A percentile compares a stretch with the other conserved stretches of the same genome.
Evolutionary conservation across 2,113 vertebrate species (phyloP).

Genomic region (Pseudonaja textilis): DNA sequence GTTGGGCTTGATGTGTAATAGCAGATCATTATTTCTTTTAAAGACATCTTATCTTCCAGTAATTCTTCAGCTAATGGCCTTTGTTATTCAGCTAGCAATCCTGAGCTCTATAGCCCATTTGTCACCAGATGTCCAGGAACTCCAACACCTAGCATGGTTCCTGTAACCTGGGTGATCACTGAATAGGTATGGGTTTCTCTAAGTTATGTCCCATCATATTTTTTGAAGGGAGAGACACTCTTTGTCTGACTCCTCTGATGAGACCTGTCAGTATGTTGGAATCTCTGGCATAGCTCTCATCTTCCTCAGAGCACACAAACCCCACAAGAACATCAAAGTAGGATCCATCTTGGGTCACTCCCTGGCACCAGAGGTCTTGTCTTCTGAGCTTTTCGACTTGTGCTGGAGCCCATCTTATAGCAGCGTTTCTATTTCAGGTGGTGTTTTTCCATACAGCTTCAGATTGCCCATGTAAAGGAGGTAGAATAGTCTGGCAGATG

Average conservation of each 20-base stretch:
- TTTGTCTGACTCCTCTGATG: not conserved
- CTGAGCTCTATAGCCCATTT: not conserved
- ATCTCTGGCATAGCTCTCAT: no score
- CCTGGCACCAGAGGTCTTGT: no score
- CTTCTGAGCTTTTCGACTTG: no score
- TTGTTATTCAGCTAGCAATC: not conserved
- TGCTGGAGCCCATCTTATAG: no score
- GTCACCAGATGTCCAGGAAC: not conserved
- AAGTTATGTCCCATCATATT: not conserved
- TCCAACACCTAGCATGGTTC: not conserved
- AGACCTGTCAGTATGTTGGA: not conserved
- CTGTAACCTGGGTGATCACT: not conserved
- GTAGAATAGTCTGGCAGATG: not conserved
- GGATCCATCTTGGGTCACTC: not conserved
- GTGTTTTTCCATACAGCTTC: not conserved
- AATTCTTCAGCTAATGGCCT: not conserved
- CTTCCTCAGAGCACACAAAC: not conserved
- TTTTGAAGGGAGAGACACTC: not conserved
- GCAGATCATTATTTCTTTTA: not conserved
- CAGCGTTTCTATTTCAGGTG: not conserved
- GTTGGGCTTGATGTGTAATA: not conserved
- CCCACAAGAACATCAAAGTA: not conserved
- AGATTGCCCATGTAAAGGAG: not conserved
- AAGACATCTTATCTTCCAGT: not conserved
- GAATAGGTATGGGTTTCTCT: not conserved